A percentile compares a stretch with the other conserved stretches of the same genome.
Conservation (phyloP, 2,888 invertebrate species). For the Andrena haemorrhoa region DNA sequence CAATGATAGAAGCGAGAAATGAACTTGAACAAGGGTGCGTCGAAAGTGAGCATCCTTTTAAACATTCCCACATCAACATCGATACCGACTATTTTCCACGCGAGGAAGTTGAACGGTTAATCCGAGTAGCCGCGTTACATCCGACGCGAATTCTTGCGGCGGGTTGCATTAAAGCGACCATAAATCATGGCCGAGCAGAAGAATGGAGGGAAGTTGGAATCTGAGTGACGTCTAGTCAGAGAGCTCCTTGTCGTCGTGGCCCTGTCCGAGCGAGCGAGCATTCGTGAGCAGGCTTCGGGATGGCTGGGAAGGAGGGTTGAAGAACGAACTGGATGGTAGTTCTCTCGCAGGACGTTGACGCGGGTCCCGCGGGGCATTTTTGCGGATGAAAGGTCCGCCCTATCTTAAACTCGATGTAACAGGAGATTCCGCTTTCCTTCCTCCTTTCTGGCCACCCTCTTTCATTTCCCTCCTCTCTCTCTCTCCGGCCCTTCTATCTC, state of each 20-base stretch:
- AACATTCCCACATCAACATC: too few species aligned
- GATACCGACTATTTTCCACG: too few species aligned
- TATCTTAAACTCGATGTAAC: slow-evolving; percentile 72
- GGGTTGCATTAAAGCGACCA: slow-evolving; percentile 76
- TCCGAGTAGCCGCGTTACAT: slow-evolving; percentile 55
- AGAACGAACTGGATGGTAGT: slow-evolving; percentile 38
- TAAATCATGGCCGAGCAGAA: slow-evolving; percentile 76
- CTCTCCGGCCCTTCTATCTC: neutral
- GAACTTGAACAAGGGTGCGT: too few species aligned
- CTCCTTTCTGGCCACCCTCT: slow-evolving; percentile 15
- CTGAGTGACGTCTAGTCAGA: slow-evolving; percentile 75
- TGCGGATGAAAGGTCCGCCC: slow-evolving; percentile 77
- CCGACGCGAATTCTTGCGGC: slow-evolving; percentile 61
- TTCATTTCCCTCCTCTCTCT: slow-evolving; percentile 15
- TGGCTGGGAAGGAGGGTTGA: slow-evolving; percentile 30
- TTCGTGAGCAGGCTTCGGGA: slow-evolving; percentile 71
- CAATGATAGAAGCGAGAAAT: too few species aligned
- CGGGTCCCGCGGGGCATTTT: slow-evolving; percentile 83
- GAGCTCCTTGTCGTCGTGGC: slow-evolving; percentile 72
- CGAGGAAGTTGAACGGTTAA: slow-evolving; percentile 41
- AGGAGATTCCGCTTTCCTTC: slow-evolving; percentile 55
- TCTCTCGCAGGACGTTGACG: slow-evolving; percentile 80
- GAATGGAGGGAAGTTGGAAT: slow-evolving; percentile 69
- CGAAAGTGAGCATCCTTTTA: too few species aligned
- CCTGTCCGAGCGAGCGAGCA: slow-evolving; percentile 49